Evolutionary conservation across 2,797 vertebrate species (phyloP).

Genomic region (Sebastes matsubarae): DNA sequence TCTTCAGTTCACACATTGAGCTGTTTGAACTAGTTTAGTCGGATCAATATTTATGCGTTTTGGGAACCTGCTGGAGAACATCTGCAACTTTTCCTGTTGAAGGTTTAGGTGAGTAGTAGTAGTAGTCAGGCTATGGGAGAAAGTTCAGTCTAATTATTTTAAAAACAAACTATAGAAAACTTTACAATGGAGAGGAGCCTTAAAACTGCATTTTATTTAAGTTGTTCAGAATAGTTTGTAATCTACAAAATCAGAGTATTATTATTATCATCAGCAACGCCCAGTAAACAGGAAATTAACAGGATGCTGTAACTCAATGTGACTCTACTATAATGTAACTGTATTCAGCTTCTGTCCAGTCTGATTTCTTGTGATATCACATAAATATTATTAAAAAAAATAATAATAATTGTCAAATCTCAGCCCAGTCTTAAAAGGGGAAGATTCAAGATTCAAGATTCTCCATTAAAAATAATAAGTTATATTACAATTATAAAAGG

Average conservation of each 20-base stretch:
- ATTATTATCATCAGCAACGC: slow-evolving; percentile 7
- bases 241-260: neutral
- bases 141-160: rapidly evolving
- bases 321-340: neutral
- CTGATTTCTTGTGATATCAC: neutral
- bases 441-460: neutral
- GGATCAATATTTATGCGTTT: slow-evolving; percentile 1
- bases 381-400: no score
- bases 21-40: neutral
- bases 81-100: slow-evolving; percentile 18
- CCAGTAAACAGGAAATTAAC: slow-evolving; percentile 56
- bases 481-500: no score
- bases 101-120: slow-evolving; percentile 61
- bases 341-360: neutral
- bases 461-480: no score
- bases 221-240: neutral
- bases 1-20: neutral
- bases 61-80: neutral
- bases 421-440: neutral
- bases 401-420: rapidly evolving
- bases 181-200: rapidly evolving
- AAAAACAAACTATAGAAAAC: neutral
- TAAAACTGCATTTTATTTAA: neutral
- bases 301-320: neutral
- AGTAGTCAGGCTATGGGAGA: no score